Base-by-base conservation (phyloP, 2,797 vertebrate species). In the Tragopan temminckii region DNA sequence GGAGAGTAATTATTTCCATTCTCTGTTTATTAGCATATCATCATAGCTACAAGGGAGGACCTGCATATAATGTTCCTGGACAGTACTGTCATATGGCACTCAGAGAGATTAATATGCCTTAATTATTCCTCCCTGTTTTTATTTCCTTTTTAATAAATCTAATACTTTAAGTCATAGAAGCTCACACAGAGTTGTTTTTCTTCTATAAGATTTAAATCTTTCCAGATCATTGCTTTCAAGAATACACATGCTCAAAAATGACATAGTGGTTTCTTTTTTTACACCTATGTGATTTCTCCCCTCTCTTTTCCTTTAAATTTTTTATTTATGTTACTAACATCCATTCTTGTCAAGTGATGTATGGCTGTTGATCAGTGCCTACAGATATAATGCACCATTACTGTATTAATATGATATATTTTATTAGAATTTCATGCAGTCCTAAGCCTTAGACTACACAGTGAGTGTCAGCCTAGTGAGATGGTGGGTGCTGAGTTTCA, bases 61-160 rank as follows among this genome's bases (percentile, higher is more conserved):
- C 1, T 68, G 4, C 27, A 17, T 18, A 3, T 42, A 35, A n/a
- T 48, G 67, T 38, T 77, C 11, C 13, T 35, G 8, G 7, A 25
- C 6, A 40, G 7, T 40, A 46, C 17, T 66, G 6, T 63, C 12
- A 24, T 52, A n/a, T 27, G 20, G 8, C 27, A 52, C 31, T 45
- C 7, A 19, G 25, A 33, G 7, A 45, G 0, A 2, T 58, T 50
- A 40, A 33, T 14, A 4, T 19, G 7, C 3, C 17, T 42, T 81
- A 11, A 36, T 71, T 89, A 50, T 62, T 62, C 20, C 2, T 84
- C 6, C 3, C 38, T 6, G 2, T 3, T 75, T 84, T 63, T 69
- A 35, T 76, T 89, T 69, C 5, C 13, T 2, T 72, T 4, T 3
- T 79, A 46, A 18, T 45, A 16, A 2, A n/a, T 11, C 19, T 52